These are phyloP conservation scores for Xenopus borealis DNA, from an alignment of 2,113 vertebrate genomes.

Conservation along the genomic window DNA sequence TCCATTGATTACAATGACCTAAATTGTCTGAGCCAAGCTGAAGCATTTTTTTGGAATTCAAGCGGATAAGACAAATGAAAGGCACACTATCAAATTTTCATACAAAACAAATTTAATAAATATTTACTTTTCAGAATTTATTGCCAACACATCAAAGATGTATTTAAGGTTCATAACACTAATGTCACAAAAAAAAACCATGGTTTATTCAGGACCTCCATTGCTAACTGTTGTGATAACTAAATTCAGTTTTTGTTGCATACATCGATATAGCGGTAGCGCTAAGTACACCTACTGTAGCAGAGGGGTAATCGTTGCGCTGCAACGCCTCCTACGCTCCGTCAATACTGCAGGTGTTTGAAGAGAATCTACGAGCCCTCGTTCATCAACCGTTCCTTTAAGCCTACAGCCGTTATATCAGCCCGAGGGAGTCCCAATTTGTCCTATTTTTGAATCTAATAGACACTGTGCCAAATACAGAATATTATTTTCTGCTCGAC, in stretches of 20 bases:
- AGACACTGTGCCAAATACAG: too few species aligned
- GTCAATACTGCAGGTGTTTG: background rate
- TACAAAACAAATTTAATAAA: constrained; percentile 99
- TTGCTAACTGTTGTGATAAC: constrained; percentile 78
- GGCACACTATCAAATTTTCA: constrained; percentile 68
- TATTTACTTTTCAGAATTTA: constrained; percentile 97
- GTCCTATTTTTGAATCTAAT: too few species aligned
- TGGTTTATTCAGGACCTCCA: constrained; percentile 82
- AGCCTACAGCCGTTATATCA: background rate
- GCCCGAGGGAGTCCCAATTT: background rate
- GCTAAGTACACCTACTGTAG: constrained; percentile 33
- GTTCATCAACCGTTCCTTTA: background rate
- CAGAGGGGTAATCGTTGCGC: background rate
- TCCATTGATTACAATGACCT: too few species aligned
- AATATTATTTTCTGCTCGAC: too few species aligned
- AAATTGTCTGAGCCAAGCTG: too few species aligned
- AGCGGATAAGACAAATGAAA: too few species aligned
- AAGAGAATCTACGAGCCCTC: background rate
- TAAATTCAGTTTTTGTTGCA: constrained; percentile 73
- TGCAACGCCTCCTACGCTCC: background rate
- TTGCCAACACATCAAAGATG: constrained; percentile 90
- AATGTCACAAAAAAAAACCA: constrained; percentile 76
- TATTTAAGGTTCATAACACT: constrained; percentile 88
- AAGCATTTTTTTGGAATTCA: too few species aligned
- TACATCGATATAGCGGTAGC: constrained; percentile 65